Percentiles rank a stretch among this genome's conserved stretches.
phyloP scores from a whole-genome alignment of 2,888 invertebrate genomes.

The Sepiola atlantica region DNA sequence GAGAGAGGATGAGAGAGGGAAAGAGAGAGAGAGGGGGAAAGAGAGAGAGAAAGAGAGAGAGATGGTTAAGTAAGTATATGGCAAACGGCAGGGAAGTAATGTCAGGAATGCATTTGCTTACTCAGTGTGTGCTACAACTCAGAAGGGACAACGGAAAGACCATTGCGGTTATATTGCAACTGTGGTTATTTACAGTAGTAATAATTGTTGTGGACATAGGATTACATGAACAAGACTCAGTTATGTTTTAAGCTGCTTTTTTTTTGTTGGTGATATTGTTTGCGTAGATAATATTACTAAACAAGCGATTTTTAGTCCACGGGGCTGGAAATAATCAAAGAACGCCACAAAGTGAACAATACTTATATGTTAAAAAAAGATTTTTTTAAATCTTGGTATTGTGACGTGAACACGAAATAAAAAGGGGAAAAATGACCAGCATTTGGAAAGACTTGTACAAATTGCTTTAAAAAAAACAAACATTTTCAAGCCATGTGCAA shows the following conservation, averaged over 20 bases:
- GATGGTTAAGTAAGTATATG: constrained; percentile 47
- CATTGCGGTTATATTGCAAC: background rate
- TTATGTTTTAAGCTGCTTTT: background rate
- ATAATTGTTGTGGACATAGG: background rate
- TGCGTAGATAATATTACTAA: no score
- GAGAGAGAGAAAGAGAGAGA: constrained; percentile 42
- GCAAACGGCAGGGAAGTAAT: background rate
- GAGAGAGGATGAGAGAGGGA: constrained; percentile 39
- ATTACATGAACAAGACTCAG: background rate
- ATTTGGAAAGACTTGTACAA: no score
- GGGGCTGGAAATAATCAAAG: no score
- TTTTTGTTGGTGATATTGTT: no score
- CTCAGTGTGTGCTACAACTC: background rate
- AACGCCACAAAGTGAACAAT: no score
- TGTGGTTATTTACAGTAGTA: background rate
- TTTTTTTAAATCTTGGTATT: no score
- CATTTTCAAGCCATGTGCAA: no score
- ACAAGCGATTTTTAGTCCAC: no score
- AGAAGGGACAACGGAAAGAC: background rate
- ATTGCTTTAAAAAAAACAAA: no score
- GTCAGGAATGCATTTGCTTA: background rate
- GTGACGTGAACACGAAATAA: no score
- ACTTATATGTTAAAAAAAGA: no score
- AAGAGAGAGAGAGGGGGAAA: constrained; percentile 43
- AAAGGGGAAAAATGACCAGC: no score